phyloP scores from a whole-genome alignment of 2,888 invertebrate species.

The Dynastes hyllus region DNA sequence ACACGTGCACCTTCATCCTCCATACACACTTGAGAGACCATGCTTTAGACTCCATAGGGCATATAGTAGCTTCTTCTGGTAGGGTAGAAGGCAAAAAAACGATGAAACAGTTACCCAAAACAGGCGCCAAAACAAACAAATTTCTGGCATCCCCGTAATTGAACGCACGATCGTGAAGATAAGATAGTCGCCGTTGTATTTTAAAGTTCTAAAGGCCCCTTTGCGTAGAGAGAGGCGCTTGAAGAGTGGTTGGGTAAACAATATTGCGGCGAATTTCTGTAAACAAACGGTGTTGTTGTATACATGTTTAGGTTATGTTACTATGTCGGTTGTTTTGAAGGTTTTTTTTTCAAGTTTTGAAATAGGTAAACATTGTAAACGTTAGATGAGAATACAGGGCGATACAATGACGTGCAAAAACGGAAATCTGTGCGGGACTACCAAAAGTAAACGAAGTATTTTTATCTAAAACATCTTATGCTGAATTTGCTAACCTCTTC shows the following conservation, averaged over 20 bases:
- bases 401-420: no score
- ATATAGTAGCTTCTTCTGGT: background rate
- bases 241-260: conserved; percentile 19
- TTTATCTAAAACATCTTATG: no score
- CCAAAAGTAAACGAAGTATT: no score
- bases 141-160: conserved; percentile 34
- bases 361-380: no score
- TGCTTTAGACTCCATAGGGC: background rate
- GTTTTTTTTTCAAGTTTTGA: background rate
- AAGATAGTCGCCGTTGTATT: conserved; percentile 11
- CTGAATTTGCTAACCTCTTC: no score
- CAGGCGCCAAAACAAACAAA: conserved; percentile 46
- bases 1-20: conserved; percentile 21
- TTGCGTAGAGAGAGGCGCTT: conserved; percentile 17
- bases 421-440: no score
- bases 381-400: no score
- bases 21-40: background rate
- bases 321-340: conserved; percentile 15
- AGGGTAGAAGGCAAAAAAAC: background rate
- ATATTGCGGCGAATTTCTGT: conserved; percentile 33
- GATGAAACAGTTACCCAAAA: conserved; percentile 12
- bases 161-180: conserved; percentile 34
- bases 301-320: conserved; percentile 25
- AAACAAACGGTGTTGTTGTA: conserved; percentile 21
- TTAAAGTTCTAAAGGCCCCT: background rate